A percentile compares a stretch with the other conserved stretches of the same genome.
Evolutionary conservation across 2,888 invertebrate species (phyloP).

Genomic region (Sphinx pinastri): DNA sequence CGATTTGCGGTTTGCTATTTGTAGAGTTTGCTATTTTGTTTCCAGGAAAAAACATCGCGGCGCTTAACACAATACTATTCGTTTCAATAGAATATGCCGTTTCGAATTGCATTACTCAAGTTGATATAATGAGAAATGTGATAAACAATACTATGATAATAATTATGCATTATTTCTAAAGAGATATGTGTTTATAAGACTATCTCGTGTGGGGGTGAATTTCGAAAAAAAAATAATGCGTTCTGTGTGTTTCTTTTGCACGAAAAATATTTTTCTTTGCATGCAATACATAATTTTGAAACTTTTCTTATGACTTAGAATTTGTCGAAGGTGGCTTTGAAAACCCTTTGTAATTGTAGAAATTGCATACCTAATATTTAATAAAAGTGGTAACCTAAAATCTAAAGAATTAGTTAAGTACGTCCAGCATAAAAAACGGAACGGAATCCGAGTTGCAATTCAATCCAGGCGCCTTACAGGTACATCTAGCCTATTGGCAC

Average conservation of each 20-base stretch:
- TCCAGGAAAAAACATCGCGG: constrained; percentile 10
- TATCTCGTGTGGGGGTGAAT: too few species aligned
- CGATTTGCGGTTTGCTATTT: background rate
- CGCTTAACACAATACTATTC: background rate
- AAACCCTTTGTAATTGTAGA: too few species aligned
- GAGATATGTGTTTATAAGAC: background rate
- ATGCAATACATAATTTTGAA: too few species aligned
- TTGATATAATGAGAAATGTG: background rate
- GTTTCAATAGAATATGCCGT: background rate
- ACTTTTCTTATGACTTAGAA: background rate
- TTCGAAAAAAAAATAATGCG: too few species aligned
- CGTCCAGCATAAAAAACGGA: too few species aligned
- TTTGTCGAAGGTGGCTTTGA: too few species aligned
- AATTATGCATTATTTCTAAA: too few species aligned
- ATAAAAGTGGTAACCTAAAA: too few species aligned
- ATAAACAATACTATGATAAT: background rate
- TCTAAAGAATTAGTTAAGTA: too few species aligned
- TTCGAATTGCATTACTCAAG: background rate
- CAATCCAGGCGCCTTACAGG: background rate
- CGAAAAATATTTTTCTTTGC: too few species aligned
- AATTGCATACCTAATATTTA: background rate
- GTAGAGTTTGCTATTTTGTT: background rate
- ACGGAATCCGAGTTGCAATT: background rate
- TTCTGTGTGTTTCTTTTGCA: too few species aligned
- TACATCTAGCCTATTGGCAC: background rate